Evolutionary conservation across 2,888 invertebrate species (phyloP), one percentile per base, ranked within the genome.

Genomic region (Oscheius onirici): DNA sequence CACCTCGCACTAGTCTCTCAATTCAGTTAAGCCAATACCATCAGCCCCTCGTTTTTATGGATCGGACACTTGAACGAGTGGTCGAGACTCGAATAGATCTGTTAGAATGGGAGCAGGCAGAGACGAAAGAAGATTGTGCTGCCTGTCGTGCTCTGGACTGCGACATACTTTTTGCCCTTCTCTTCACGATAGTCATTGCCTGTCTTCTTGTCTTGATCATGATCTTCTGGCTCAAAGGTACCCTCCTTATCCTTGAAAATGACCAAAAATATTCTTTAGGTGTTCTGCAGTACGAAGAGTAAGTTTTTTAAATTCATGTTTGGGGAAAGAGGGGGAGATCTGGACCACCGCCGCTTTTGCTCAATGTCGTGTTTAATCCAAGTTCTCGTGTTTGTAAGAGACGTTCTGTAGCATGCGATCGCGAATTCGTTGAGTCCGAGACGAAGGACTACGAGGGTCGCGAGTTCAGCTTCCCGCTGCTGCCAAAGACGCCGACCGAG

Each of bases 131-230:
- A 58, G 86, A 86, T 71, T 86, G 86, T 71, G 77, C 81, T 6
- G 74, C 74, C 28, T 86, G 86, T 67, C 82, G 87, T 0, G 81
- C 86, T 8, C 80, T 87, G 60, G 87, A 87, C 70, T 87, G 86
- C 75, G 87, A 87, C 70, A 84, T 87, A 51, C 83, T 87, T 52
- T 87, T 87, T 71, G 86, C 86, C n/a, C 76, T 86, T 15, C 76
- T 84, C 17, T 86, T 86, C 75, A 84, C 85, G 0, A 73, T 86
- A 24, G 81, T 86, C 58, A 84, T 87, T 54, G 85, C 81, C 46
- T 83, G 83, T 66, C 71, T 87, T 13, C 79, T 87, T 40, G 80
- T 85, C 10, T 72, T 87, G 34, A 86, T 87, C 63, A 84, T 87
- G 83, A 79, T 85, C 51, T 86, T 87, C 73, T 87, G 87, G 87